Evolutionary conservation across 2,113 vertebrate species (phyloP), one percentile per base, ranked within the genome.

Genomic region (Anarrhichthys ocellatus): DNA sequence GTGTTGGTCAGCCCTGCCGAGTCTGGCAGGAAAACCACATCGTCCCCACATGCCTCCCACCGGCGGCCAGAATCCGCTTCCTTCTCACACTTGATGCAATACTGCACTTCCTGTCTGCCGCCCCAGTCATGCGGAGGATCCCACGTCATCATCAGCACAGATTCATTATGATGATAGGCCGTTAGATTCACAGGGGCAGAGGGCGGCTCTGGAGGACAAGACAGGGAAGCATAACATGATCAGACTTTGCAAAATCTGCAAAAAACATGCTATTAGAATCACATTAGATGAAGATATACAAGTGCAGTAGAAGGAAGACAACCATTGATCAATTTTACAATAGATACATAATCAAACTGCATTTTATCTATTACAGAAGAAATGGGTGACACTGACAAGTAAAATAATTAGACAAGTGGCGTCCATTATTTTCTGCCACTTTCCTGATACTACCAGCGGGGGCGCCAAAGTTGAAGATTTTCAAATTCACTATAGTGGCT

Each of bases 101-200:
- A 95, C 27, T 0, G 85, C 48, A 94, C 46, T 54, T 94, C 89
- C 27, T 38, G 27, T 68, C 93, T 81, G 42, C 94, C 93, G 10
- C 93, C 94, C 17, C 24, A 0, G 76, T 95, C 93, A n/a, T 66
- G 56, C 64, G 94, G 94, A 15, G 88, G 78, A 3, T 83, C 91
- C 94, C 94, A 95, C 7, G 1, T 82, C 46, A 95, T 6, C 0
- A 5, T 27, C 64, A 94, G 65, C 13, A 67, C 48, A 0, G 90
- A 87, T 82, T 81, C 82, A 13, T 76, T 91, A 1, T 64, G 67
- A 0, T 38, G 65, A 50, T 56, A 65, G 15, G 65, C 66, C 7
- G 20, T 87, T 20, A 94, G 64, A 32, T 94, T 92, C 2, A 87
- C 46, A 0, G 94, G 94, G 8, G 91, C 82, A 15, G 94, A 92